These are phyloP conservation scores for Pterostichus madidus DNA, from an alignment of 2,888 invertebrate genomes.

Conservation along the genomic window DNA sequence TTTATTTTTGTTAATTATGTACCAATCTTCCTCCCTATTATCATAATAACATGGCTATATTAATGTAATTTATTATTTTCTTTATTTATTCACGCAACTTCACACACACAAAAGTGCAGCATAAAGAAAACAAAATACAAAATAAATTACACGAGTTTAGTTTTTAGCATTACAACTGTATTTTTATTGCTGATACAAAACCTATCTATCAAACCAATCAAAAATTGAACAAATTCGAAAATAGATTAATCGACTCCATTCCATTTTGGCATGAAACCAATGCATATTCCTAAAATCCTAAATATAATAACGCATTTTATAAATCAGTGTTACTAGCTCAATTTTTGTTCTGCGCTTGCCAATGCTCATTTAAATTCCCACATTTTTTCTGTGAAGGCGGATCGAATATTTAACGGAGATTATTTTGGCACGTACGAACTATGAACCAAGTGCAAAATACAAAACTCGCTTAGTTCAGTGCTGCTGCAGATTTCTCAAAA, in stretches of 20 bases:
- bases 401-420: constrained; percentile 28
- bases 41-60: no score
- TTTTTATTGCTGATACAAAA: no score
- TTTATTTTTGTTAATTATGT: no score
- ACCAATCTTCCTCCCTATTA: no score
- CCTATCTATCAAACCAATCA: no score
- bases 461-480: constrained; percentile 46
- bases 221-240: no score
- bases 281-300: constrained; percentile 8
- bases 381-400: constrained; percentile 45
- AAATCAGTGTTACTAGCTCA: constrained; percentile 18
- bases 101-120: not conserved
- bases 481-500: constrained; percentile 21
- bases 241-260: no score
- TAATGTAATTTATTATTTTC: no score
- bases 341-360: constrained; percentile 41
- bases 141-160: not conserved
- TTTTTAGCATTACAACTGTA: no score
- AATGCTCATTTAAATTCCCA: constrained; percentile 32
- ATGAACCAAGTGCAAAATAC: constrained; percentile 26
- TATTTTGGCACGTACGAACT: constrained; percentile 42
- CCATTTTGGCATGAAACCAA: not conserved
- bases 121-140: constrained; percentile 8
- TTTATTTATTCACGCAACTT: constrained; percentile 9
- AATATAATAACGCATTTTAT: constrained; percentile 47